Conservation (phyloP, 2,888 invertebrate genomes). For the Meandrusa payeni region DNA sequence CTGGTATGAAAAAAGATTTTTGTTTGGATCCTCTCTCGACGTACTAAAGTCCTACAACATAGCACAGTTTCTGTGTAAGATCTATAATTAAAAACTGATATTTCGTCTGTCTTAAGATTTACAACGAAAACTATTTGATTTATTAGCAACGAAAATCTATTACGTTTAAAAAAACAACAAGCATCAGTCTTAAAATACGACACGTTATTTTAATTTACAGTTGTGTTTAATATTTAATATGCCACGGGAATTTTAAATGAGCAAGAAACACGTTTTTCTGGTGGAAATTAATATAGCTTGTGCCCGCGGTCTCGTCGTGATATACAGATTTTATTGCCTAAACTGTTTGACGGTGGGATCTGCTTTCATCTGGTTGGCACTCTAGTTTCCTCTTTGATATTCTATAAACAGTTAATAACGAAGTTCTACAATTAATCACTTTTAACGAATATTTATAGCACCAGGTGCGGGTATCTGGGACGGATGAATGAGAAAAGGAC, state of each 20-base stretch:
- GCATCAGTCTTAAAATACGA: not conserved
- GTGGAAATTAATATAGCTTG: constrained; percentile 11
- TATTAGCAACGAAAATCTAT: too few relatives aligned
- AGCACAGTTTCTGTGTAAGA: too few relatives aligned
- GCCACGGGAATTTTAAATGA: constrained; percentile 15
- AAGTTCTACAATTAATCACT: constrained; percentile 4
- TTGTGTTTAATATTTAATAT: constrained; percentile 17
- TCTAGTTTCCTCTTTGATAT: constrained; percentile 1
- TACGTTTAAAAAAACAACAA: too few relatives aligned
- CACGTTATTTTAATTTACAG: constrained; percentile 15
- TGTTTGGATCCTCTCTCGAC: too few relatives aligned
- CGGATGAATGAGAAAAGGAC: too few relatives aligned
- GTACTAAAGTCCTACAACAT: too few relatives aligned
- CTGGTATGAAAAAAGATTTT: too few relatives aligned
- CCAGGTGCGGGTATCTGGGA: too few relatives aligned
- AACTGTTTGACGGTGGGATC: constrained; percentile 5
- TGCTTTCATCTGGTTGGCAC: constrained; percentile 8
- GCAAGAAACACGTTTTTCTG: constrained; percentile 18
- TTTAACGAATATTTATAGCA: not conserved
- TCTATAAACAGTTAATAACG: constrained; percentile 1
- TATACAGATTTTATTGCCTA: constrained; percentile 22
- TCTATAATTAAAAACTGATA: too few relatives aligned
- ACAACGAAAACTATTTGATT: too few relatives aligned
- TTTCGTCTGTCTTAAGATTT: too few relatives aligned
- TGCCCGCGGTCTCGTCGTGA: constrained; percentile 14